These are phyloP conservation scores for Meloe dianella DNA, from an alignment of 2,888 invertebrate genomes.

Conservation along the genomic window DNA sequence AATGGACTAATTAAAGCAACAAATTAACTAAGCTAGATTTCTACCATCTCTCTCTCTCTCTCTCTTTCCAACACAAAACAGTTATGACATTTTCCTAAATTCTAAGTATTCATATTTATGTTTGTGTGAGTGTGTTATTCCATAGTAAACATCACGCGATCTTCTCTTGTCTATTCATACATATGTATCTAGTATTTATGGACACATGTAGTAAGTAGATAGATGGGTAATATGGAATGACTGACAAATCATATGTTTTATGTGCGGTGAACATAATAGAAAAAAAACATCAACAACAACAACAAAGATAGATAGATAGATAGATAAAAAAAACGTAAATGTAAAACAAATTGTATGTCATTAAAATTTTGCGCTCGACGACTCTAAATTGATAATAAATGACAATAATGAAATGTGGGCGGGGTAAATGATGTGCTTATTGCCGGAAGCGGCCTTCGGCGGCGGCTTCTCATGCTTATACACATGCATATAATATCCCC, in stretches of 20 bases:
- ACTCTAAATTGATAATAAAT: constrained; percentile 60
- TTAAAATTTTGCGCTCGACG: constrained; percentile 59
- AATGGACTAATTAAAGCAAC: no score
- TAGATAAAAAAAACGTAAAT: constrained; percentile 41
- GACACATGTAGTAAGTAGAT: background rate
- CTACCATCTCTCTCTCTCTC: no score
- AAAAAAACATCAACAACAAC: background rate
- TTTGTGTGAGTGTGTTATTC: background rate
- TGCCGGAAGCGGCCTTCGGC: constrained; percentile 53
- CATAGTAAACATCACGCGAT: constrained; percentile 4
- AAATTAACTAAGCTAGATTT: no score
- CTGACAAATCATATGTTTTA: background rate
- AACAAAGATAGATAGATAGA: background rate
- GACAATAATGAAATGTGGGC: constrained; percentile 59
- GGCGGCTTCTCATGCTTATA: constrained; percentile 48
- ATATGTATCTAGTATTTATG: background rate
- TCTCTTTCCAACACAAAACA: no score
- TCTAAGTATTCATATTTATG: background rate
- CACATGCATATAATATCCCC: constrained; percentile 22
- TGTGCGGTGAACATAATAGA: background rate
- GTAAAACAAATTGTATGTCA: constrained; percentile 59
- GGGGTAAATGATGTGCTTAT: constrained; percentile 52
- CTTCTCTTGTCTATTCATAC: background rate
- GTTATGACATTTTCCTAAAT: no score
- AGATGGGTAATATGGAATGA: background rate